Evolutionary conservation across 2,888 invertebrate genomes (phyloP).

Genomic region (Hymenopus coronatus): DNA sequence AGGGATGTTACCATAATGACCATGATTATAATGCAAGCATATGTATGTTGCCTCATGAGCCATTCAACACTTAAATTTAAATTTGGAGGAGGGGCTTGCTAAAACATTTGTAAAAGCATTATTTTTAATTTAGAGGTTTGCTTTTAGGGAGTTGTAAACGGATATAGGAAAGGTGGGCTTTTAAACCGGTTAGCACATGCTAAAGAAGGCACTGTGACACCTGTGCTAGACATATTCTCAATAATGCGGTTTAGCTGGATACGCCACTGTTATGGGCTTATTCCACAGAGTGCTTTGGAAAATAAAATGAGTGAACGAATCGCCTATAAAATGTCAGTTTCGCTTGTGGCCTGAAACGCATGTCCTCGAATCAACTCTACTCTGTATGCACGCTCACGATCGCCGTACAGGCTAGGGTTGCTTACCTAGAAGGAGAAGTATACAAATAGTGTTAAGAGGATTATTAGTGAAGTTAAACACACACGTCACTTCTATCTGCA

Average conservation of each 20-base stretch:
- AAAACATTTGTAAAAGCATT: too few species aligned
- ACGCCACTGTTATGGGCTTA: not conserved
- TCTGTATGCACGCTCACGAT: not conserved
- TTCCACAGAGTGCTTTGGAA: not conserved
- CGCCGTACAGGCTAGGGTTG: not conserved
- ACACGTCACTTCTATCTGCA: not conserved
- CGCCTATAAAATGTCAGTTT: not conserved
- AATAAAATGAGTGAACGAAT: not conserved
- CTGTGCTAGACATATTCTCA: not conserved
- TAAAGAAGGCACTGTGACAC: too few species aligned
- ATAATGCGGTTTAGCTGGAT: not conserved
- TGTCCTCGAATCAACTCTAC: not conserved
- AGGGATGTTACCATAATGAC: too few species aligned
- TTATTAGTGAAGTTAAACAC: not conserved
- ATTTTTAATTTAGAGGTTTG: too few species aligned
- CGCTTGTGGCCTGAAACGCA: not conserved
- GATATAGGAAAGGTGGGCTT: too few species aligned
- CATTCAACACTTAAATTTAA: too few species aligned
- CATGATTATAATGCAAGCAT: too few species aligned
- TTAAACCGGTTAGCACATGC: too few species aligned
- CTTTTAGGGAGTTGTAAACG: too few species aligned
- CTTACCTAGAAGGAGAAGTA: not conserved
- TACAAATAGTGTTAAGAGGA: not conserved
- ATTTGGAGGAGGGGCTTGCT: too few species aligned
- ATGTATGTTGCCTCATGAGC: too few species aligned